Conservation (phyloP, 2,888 invertebrate genomes). For the Orchestes rusci region DNA sequence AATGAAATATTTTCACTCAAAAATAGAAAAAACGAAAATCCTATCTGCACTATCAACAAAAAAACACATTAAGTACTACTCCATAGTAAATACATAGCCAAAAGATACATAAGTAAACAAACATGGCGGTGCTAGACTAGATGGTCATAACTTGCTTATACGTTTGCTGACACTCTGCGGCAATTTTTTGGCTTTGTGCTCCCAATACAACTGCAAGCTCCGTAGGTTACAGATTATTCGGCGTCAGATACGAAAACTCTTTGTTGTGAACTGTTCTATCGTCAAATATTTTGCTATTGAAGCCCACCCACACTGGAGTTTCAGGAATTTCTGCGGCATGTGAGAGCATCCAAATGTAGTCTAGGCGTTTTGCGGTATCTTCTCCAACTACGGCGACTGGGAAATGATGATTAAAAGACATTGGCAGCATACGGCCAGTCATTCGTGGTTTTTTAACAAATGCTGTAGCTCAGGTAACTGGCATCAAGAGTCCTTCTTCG, state of each 20-base stretch:
- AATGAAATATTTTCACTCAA: too few relatives aligned
- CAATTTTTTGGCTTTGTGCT: neutral
- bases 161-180: neutral
- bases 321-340: slow-evolving; percentile 28
- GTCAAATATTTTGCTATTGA: slow-evolving; percentile 20
- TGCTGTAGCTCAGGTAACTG: slow-evolving; percentile 5
- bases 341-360: slow-evolving; percentile 24
- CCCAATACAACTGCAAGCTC: slow-evolving; percentile 6
- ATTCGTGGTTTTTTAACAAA: slow-evolving; percentile 13
- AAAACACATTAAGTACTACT: too few relatives aligned
- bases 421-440: too few relatives aligned
- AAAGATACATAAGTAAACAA: too few relatives aligned
- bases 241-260: slow-evolving; percentile 31
- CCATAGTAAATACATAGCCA: too few relatives aligned
- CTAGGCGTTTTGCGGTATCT: neutral
- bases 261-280: slow-evolving; percentile 27
- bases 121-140: too few relatives aligned
- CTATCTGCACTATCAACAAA: too few relatives aligned
- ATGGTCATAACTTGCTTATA: neutral
- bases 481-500: slow-evolving; percentile 11
- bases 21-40: too few relatives aligned
- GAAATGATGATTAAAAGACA: too few relatives aligned
- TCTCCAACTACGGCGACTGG: neutral
- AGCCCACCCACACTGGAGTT: slow-evolving; percentile 37
- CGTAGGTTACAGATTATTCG: slow-evolving; percentile 34